Percentiles rank a stretch among this genome's conserved stretches.
Evolutionary conservation across 2,888 invertebrate species (phyloP).

Genomic region (Erebia palarica): DNA sequence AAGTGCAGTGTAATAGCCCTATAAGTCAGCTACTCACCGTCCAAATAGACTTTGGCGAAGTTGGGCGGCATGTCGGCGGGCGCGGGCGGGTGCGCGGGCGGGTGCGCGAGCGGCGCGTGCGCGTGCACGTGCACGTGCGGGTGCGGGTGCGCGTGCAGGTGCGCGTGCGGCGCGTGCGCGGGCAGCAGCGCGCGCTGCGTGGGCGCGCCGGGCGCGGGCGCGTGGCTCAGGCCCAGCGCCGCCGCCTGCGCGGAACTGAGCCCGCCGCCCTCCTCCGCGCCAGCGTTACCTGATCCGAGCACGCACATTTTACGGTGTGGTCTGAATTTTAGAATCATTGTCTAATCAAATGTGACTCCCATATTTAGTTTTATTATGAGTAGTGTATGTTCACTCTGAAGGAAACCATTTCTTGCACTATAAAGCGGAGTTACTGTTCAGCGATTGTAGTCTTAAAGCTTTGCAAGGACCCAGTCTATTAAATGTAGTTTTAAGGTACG

Average conservation of each 20-base stretch:
- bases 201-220: slow-evolving; percentile 63
- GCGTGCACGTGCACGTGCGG: slow-evolving; percentile 43
- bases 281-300: slow-evolving; percentile 40
- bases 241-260: slow-evolving; percentile 74
- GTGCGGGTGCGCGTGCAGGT: slow-evolving; percentile 48
- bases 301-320: too few species aligned
- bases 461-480: too few species aligned
- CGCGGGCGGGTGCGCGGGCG: slow-evolving; percentile 52
- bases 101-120: slow-evolving; percentile 47
- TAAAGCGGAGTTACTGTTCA: too few species aligned
- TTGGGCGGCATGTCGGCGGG: slow-evolving; percentile 53
- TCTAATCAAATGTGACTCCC: too few species aligned
- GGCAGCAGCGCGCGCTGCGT: slow-evolving; percentile 60
- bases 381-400: too few species aligned
- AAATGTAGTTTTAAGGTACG: too few species aligned
- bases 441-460: too few species aligned
- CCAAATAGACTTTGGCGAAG: slow-evolving; percentile 68
- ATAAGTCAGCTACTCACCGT: slow-evolving; percentile 53
- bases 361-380: too few species aligned
- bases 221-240: slow-evolving; percentile 69
- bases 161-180: slow-evolving; percentile 50
- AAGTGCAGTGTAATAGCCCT: too few species aligned
- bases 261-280: slow-evolving; percentile 50
- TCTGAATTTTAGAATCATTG: too few species aligned
- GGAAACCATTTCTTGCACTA: too few species aligned